Evolutionary conservation across 2,113 vertebrate species (phyloP), one percentile per base, ranked within the genome.

Genomic region (Diphyllodes magnificus): DNA sequence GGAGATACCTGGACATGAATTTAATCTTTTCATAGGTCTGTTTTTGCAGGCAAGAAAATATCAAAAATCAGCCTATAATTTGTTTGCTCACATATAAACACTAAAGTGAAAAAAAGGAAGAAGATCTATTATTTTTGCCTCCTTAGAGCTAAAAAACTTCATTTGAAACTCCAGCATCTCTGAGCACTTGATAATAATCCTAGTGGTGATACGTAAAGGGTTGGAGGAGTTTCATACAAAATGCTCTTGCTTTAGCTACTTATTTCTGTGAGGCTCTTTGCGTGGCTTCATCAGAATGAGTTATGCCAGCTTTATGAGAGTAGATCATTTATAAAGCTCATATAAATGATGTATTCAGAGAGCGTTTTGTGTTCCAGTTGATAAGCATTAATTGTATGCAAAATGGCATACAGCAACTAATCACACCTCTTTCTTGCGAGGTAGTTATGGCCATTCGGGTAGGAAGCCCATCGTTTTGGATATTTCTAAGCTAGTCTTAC

Each of bases 371-470:
- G 65, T 93, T 96, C 84, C 82, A 27, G 63, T 53, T 97, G 94
- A 93, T 92, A 95, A 94, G 95, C 82, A 44, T 96, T 96, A 96
- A 96, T 97, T 93, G 85, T 91, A 94, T 92, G 70, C 86, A 95
- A 96, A 94, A 97, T 50, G 91, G 56, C 78, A 91, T 30, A 50
- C 18, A 94, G 49, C 40, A 86, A 53, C 57, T 89, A 65, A 61
- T 60, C 51, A 87, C 91, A 54, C 81, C 78, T 87, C 93, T 93
- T 81, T 50, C 61, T 93, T 77, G 85, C 18, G 50, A 88, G 84
- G 47, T 12, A 81, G 37, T 70, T 83, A 60, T 24, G 5, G 2
- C 54, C 75, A 63, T 47, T 75, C 33, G 51, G 42, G 66, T 65
- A 88, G 65, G 56, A 57, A 86, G 76, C 68, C n/a, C 76, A 49